Conservation (phyloP, 1,140 invertebrate species). For the Caenorhabditis inopinata region DNA sequence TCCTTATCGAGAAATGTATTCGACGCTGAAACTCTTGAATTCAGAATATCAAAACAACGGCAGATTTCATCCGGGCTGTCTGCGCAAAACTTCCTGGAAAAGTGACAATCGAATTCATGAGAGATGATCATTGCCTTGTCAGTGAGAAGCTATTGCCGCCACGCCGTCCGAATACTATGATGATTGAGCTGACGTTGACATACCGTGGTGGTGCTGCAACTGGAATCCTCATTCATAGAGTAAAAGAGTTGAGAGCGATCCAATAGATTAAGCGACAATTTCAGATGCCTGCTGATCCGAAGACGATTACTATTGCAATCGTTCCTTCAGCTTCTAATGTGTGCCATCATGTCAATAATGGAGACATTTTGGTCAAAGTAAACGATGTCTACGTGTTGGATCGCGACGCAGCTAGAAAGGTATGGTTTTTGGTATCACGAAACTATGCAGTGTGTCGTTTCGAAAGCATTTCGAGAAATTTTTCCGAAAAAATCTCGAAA, state of each 20-base stretch:
- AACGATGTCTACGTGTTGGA: conserved; percentile 9
- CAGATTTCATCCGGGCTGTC: conserved; percentile 2
- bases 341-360: conserved; percentile 7
- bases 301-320: not conserved
- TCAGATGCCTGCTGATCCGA: conserved; percentile 5
- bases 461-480: no score
- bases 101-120: conserved; percentile 26
- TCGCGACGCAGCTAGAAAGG: conserved; percentile 5
- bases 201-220: conserved; percentile 19
- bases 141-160: not conserved
- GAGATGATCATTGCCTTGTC: conserved; percentile 27
- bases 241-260: not conserved
- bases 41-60: conserved; percentile 16
- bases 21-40: not conserved
- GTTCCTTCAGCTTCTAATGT: conserved; percentile 3
- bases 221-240: conserved; percentile 19
- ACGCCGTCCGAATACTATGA: conserved; percentile 10
- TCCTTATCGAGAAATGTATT: no score
- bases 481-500: no score
- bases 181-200: not conserved
- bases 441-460: no score
- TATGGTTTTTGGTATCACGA: no score
- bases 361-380: conserved; percentile 3
- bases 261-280: not conserved
- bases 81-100: conserved; percentile 8